phyloP scores from a whole-genome alignment of 2,797 vertebrate species.

The Melanotaenia maccullochi region DNA sequence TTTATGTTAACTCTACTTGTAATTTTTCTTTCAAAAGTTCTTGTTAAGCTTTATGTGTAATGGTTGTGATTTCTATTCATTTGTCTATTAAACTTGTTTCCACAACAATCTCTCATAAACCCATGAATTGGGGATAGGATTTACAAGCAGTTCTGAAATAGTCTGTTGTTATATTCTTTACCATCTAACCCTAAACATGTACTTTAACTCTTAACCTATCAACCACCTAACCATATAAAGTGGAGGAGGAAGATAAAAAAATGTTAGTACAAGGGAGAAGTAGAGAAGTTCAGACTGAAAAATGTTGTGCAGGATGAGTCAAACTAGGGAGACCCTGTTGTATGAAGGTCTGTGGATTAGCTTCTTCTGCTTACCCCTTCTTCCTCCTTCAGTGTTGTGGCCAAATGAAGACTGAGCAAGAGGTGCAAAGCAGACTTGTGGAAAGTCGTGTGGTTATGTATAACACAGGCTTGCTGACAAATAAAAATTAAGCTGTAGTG shows the following conservation, averaged over 20 bases:
- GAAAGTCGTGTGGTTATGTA: not conserved
- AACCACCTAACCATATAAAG: not conserved
- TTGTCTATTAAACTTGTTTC: not conserved
- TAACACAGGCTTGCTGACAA: not conserved
- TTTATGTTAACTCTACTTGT: not conserved
- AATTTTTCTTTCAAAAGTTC: not conserved
- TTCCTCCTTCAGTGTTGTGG: not conserved
- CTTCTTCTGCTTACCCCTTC: not conserved
- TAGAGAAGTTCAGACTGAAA: not conserved
- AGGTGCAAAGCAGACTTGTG: not conserved
- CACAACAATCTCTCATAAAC: not conserved
- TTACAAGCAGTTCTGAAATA: not conserved
- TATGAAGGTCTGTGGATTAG: not conserved
- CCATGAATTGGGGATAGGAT: not conserved
- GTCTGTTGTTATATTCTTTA: not conserved
- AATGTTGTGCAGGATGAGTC: not conserved
- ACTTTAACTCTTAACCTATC: not conserved
- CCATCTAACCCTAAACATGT: not conserved
- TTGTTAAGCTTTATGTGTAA: not conserved
- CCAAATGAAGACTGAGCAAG: not conserved
- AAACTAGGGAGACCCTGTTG: not conserved
- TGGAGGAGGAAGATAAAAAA: too few relatives aligned
- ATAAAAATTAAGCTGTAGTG: not conserved
- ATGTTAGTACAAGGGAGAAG: not conserved
- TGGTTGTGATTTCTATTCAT: not conserved